Conservation (phyloP, 2,113 vertebrate genomes). For the Pheucticus melanocephalus region DNA sequence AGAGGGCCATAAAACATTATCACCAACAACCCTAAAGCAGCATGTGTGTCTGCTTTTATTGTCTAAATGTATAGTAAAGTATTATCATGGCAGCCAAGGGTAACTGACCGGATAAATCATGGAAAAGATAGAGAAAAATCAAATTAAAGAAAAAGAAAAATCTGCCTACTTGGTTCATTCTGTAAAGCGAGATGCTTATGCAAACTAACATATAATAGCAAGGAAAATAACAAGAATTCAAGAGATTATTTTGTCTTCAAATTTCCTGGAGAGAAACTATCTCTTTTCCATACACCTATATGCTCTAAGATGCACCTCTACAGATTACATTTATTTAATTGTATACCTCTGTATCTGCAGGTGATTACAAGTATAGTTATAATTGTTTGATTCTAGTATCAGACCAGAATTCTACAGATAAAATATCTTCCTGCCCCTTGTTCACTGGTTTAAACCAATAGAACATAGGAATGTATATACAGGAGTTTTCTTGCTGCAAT, state of each 20-base stretch:
- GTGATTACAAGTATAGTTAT: background rate
- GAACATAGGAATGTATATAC: background rate
- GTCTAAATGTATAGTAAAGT: background rate
- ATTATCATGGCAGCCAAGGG: background rate
- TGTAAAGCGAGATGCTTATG: constrained; percentile 49
- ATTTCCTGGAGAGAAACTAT: background rate
- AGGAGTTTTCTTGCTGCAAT: background rate
- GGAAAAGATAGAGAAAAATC: background rate
- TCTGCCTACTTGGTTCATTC: background rate
- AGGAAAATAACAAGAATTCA: constrained; percentile 69
- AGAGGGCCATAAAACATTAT: background rate
- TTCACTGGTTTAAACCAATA: background rate
- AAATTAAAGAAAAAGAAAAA: constrained; percentile 24
- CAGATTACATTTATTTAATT: background rate
- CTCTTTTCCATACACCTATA: background rate
- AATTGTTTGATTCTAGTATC: background rate
- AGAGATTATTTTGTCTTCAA: background rate
- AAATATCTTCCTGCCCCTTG: background rate
- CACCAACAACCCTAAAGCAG: background rate
- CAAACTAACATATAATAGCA: constrained; percentile 53
- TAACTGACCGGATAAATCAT: background rate
- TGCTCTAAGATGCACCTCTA: background rate
- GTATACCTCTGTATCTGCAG: background rate
- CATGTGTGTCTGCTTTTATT: background rate
- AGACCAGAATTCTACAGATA: background rate